Base-by-base conservation (phyloP, 1,140 invertebrate genomes). In the Dendroctonus valens region DNA sequence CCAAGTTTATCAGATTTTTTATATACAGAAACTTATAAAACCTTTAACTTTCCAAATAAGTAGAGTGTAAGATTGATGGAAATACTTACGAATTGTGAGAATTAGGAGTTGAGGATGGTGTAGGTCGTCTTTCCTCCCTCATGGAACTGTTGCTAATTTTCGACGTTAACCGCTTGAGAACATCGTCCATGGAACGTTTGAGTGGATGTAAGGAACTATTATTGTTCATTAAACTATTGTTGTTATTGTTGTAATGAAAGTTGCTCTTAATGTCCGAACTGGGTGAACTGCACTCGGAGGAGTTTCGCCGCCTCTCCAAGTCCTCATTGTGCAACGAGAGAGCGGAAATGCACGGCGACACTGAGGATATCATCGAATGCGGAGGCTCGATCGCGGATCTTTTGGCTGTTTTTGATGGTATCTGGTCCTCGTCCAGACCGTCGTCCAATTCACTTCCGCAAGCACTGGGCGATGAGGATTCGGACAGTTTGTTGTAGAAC, bases 141-240 rank as follows among this genome's bases (percentile, higher is more conserved):
- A 86, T 83, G 9, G 85, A 84, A 72, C 84, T 87, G 75, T 82
- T 86, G 70, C 88, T 87, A 82, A 89, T 90, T 78, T 91, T 92
- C 62, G 89, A 90, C 55, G 89, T 91, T 70, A 92, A 81, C 75
- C 88, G 83, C 77, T 91, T 91, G n/a, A 92, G 81, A 6, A 92
- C 90, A 81, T 92, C 89, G 81, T 92, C 90, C 90, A 92, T 91
- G n/a, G 89, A 89, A 72, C 88, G 80, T 76, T 88, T 85, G 65
- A 83, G 81, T 7, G 83, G 70, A 71, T 78, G 75, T 59, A 74
- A 73, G 72, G 73, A 75, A 76, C 78, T 82, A 70, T 81, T 83
- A 66, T 81, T 82, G 62, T 81, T 83, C 55, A 77, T 78, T 52
- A 79, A 81, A 67, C 77, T 81, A 71, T 72, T 81, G 69, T 79